Conservation (phyloP, 2,888 invertebrate genomes). For the Agrotis ipsilon region DNA sequence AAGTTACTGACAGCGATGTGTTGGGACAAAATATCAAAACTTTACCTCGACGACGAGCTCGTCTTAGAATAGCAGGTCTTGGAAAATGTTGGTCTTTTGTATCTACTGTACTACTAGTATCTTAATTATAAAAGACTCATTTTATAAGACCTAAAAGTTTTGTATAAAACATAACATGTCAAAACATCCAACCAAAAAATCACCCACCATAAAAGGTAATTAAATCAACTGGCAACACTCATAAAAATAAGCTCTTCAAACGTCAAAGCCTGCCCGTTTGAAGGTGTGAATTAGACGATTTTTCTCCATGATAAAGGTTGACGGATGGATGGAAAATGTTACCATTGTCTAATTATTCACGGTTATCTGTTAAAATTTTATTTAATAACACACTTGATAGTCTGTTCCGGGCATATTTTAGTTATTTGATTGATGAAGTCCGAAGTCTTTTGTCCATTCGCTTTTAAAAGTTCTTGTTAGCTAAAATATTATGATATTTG, state of each 20-base stretch:
- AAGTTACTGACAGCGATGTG: no score
- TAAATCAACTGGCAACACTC: slow-evolving; percentile 65
- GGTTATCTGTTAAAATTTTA: slow-evolving; percentile 86
- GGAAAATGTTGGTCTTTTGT: no score
- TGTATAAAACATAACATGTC: neutral
- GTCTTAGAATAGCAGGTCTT: no score
- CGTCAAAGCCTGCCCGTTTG: slow-evolving; percentile 78
- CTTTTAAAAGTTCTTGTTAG: slow-evolving; percentile 64
- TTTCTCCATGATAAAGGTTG: slow-evolving; percentile 89
- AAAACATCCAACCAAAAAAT: slow-evolving; percentile 22
- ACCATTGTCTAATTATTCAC: slow-evolving; percentile 88
- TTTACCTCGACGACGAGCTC: no score
- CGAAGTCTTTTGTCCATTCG: slow-evolving; percentile 68
- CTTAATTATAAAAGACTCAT: no score
- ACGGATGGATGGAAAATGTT: slow-evolving; percentile 84
- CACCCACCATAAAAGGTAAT: slow-evolving; percentile 50
- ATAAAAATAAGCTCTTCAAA: slow-evolving; percentile 75
- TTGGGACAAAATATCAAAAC: no score
- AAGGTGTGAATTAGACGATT: slow-evolving; percentile 90
- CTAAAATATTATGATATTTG: slow-evolving; percentile 63
- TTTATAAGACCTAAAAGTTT: no score
- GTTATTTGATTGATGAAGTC: slow-evolving; percentile 82
- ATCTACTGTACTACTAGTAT: no score
- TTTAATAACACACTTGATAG: slow-evolving; percentile 88
- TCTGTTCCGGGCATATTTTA: slow-evolving; percentile 64